Conservation (phyloP, 2,797 vertebrate genomes). For the Lacerta bilineata region DNA sequence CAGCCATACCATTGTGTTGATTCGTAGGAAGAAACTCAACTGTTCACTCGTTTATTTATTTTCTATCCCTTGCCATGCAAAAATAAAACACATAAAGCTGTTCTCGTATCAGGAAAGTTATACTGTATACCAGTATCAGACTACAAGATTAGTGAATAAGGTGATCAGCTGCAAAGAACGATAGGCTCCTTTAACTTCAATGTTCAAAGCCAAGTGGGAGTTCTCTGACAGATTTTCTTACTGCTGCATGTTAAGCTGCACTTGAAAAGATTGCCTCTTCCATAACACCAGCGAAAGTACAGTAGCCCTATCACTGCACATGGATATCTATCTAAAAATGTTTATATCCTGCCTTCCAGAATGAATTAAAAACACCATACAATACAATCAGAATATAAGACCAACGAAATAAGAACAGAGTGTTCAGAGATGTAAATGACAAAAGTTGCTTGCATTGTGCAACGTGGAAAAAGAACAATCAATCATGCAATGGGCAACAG, state of each 20-base stretch:
- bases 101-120: slow-evolving; percentile 4
- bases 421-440: neutral
- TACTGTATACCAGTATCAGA: neutral
- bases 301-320: neutral
- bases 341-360: neutral
- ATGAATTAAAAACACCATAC: neutral
- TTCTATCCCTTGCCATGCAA: neutral
- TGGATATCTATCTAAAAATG: neutral
- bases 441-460: neutral
- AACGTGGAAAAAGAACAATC: neutral
- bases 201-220: neutral
- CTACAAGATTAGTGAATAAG: neutral
- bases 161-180: neutral
- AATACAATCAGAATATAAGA: neutral
- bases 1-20: neutral
- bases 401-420: neutral
- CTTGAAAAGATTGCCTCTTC: neutral
- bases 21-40: neutral
- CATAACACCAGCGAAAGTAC: neutral
- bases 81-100: slow-evolving; percentile 1
- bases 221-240: neutral
- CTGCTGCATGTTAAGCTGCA: neutral
- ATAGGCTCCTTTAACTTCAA: neutral
- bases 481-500: neutral
- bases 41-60: neutral